Evolutionary conservation across 2,888 invertebrate species (phyloP).

Genomic region (Timema cristinae): DNA sequence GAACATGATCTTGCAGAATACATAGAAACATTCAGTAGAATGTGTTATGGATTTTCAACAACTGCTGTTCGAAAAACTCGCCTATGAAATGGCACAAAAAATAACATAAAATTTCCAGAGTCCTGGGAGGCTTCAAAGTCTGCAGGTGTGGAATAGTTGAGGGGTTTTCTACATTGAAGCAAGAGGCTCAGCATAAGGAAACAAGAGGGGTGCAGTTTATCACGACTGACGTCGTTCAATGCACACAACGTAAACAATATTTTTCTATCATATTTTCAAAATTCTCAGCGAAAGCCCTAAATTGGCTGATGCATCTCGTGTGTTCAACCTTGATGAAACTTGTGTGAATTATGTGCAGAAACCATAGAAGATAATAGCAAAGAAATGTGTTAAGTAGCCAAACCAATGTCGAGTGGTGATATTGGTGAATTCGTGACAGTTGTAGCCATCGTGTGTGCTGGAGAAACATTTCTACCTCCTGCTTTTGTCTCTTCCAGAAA

Average conservation of each 20-base stretch:
- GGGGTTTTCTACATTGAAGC: not conserved
- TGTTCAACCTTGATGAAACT: too few relatives aligned
- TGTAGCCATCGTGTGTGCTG: slow-evolving; percentile 9
- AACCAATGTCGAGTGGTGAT: not conserved
- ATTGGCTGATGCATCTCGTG: not conserved
- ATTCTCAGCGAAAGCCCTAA: not conserved
- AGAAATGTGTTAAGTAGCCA: too few relatives aligned
- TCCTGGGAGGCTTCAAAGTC: not conserved
- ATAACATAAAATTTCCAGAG: not conserved
- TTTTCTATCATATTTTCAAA: too few relatives aligned
- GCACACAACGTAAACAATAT: too few relatives aligned
- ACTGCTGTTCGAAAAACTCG: not conserved
- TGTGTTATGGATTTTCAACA: slow-evolving; percentile 5
- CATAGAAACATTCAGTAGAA: slow-evolving; percentile 4
- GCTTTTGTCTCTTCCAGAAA: not conserved
- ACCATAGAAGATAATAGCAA: not conserved
- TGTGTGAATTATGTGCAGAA: not conserved
- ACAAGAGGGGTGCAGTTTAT: not conserved
- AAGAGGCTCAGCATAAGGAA: not conserved
- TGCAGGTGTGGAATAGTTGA: slow-evolving; percentile 2
- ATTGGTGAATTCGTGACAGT: not conserved
- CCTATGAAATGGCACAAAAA: not conserved
- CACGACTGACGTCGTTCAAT: not conserved
- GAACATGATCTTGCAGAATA: not conserved
- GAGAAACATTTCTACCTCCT: slow-evolving; percentile 12